Evolutionary conservation across 1,140 invertebrate genomes (phyloP), one percentile per base, ranked within the genome.

Genomic region (Himalopsyche phryganea): DNA sequence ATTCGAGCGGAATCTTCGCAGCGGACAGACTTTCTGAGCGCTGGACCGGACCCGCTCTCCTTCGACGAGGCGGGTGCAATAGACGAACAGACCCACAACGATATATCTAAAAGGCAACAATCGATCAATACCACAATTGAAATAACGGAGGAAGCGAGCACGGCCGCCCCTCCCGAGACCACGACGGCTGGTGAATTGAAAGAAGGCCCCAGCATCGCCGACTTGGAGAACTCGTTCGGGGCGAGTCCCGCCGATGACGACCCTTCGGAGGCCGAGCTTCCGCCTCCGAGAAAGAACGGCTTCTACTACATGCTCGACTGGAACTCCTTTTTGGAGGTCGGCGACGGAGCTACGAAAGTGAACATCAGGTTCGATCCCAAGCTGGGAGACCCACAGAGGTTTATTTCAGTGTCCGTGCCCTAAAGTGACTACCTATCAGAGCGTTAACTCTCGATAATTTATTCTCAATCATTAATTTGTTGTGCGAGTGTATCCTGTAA

Each of bases 301-400:
- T 83, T 92, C 41, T 92, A 91, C 67, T 91, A 90, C 71, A 79
- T 91, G 48, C 74, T 91, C 1, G 90, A 92, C 66, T 91, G 89
- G 89, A 91, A 92, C 66, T 83, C 86, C 10, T 92, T 92, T 65
- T 73, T 91, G 2, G 88, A 91, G 69, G 88, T 91, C 2, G 89
- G 89, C 18, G 86, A 89, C n/a, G 85, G 83, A 47, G 84, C 84
- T 20, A 85, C 83, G 48, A 85, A 86, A 71, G 83, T 91, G 1
- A 87, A 89, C 66, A 79, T 92, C 60, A 81, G 85, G 63, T 89
- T 91, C 65, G 81, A 86, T 53, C 90, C 90, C 0, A 89, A 88
- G 76, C 80, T 86, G 40, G 90, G 90, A 1, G 87, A 91, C 70
- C 85, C 85, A 42, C 80, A 83, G 45, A 81, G 86, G 71, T 92